Base-by-base conservation (phyloP, 2,797 vertebrate species). In the Leptodactylus fallax region DNA sequence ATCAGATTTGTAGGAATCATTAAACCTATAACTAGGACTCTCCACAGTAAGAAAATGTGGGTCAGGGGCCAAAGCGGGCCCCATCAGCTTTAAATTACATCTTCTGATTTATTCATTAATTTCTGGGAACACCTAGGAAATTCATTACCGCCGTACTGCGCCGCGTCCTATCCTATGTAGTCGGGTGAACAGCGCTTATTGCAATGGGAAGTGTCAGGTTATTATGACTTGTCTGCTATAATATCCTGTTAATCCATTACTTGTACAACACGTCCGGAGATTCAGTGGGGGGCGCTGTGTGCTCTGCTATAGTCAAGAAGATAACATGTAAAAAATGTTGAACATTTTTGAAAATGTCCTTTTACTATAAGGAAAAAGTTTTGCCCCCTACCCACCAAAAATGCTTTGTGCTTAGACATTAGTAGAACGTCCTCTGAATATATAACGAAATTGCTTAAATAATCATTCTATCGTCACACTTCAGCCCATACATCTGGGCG, bases 101-200 rank as follows among this genome's bases (percentile, higher is more conserved):
- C 36, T 71, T 45, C 74, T 85, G 83, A 85, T 85, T 85, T 85
- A 85, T 85, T 77, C 83, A 85, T 85, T 85, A 69, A 86, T 79
- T 79, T 67, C 77, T 17, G 76, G 51, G 77, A 47, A 27, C 6
- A 77, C 21, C 36, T 4, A 49, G 69, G 5, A 85, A 63, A 85
- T 85, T 77, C 83, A 85, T 85, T 63, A n/a, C 71, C 14, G 13
- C 23, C 6, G 53, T 49, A 6, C 21, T 10, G 56, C n/a, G 56
- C 27, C 56, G 8, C 55, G 9, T 61, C 27, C 45, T 19, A 5
- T 85, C 45, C n/a, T 25, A 27, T 49, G 71, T 61, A 25, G 45
- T 17, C 36, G 9, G 19, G 19, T 1, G 5, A 61, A 51, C 7
- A 23, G 21, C 1, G 49, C 61, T 85, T 63, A 76, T 77, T n/a